Base-by-base conservation (phyloP, 2,797 vertebrate genomes). In the Lates japonicus region DNA sequence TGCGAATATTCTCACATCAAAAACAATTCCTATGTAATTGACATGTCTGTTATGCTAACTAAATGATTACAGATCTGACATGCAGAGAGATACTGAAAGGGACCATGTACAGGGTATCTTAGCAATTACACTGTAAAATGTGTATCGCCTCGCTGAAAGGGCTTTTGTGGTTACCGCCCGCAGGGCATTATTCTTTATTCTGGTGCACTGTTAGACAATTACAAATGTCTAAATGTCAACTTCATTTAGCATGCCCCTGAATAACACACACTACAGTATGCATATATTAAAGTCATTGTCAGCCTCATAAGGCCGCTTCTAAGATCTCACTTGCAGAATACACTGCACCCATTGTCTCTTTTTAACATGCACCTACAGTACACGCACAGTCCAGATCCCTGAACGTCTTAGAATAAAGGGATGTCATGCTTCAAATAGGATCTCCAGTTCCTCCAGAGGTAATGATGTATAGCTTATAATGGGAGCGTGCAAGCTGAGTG, bases 51-150 rank as follows among this genome's bases (percentile, higher is more conserved):
- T 87, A 80, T 86, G 79, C 82, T 76, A 69, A 75, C 63, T 66
- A 69, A 85, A 74, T 70, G 61, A 86, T 81, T 72, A 75, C 39
- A 70, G 73, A 78, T 69, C 52, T 88, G 87, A 89, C 84, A 37
- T 33, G 64, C 57, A 44, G 39, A 25, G 44, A 29, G 39, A 17
- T 19, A 3, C 19, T 73, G 9, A 64, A 77, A 72, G 64, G 49
- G 58, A 39, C 46, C 1, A 0, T 73, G 80, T 66, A 17, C 61
- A 0, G 69, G 35, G 64, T 78, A 84, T 85, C 74, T 83, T 39
- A 35, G 75, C 77, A 66, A 89, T 90, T 90, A 78, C 52, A 78
- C 92, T 87, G 89, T 92, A 92, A 87, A 87, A 90, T 73, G 70
- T 80, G 76, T 44, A 83, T 82, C 77, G 68, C 86, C 76, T 70